Evolutionary conservation across 2,113 vertebrate genomes (phyloP).

Genomic region (Gallinago jamesoni): DNA sequence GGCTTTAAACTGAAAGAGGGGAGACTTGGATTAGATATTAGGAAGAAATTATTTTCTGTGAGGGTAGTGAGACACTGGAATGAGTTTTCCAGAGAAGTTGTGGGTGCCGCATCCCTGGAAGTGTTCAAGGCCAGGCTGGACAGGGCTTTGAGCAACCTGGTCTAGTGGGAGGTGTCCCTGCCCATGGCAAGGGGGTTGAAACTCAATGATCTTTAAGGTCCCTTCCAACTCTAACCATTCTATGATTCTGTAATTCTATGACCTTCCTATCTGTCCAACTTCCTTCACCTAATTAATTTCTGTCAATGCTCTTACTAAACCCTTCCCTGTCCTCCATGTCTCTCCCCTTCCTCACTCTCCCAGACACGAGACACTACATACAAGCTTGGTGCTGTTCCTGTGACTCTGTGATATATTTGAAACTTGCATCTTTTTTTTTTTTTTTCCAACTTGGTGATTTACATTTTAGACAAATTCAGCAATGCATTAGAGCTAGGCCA

Average conservation of each 20-base stretch:
- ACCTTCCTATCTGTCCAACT: neutral
- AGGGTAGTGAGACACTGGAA: neutral
- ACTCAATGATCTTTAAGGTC: neutral
- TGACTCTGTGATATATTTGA: neutral
- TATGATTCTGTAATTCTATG: neutral
- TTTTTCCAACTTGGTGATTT: neutral
- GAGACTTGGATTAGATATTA: neutral
- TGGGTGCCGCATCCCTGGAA: neutral
- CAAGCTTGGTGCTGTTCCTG: neutral
- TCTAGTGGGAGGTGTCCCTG: neutral
- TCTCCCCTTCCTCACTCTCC: neutral
- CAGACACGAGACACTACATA: neutral
- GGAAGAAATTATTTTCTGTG: neutral
- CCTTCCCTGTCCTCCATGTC: neutral
- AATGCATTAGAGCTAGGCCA: neutral
- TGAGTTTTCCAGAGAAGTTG: neutral
- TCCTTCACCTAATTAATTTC: neutral
- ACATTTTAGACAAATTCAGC: neutral
- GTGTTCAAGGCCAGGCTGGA: neutral
- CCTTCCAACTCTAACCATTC: neutral
- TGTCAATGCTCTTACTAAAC: neutral
- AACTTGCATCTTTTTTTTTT: neutral
- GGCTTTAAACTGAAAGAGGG: neutral
- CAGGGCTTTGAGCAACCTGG: neutral
- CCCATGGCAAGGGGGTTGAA: neutral